Base-by-base conservation (phyloP, 2,888 invertebrate species). In the Pterostichus madidus region DNA sequence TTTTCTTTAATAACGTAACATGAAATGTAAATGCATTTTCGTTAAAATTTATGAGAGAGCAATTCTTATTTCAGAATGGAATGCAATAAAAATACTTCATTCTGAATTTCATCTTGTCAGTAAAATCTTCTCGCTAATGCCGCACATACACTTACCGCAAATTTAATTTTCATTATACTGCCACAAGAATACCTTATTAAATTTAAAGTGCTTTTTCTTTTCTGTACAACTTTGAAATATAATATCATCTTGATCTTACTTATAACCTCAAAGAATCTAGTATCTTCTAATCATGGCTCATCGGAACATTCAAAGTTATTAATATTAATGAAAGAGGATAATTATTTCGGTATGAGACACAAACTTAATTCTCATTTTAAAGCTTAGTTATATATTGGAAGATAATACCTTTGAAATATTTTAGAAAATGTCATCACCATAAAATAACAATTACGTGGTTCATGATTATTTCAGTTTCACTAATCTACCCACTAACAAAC, bases 21-120 rank as follows among this genome's bases (percentile, higher is more conserved):
- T 52, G 13, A 13, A 52, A 6, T 39, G 39, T 7, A 61, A 61
- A 61, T 61, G 13, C 32, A n/a, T 61, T 68, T 13, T 13, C 68
- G 5, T 68, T 44, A 13, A 44, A 44, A 68, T 68, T 68, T 68
- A 71, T 13, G 44, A 15, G 2, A 13, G 13, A 44, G 46, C 44
- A 71, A 44, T 68, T 71, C 44, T 71, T 17, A 56, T 56, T 56
- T 13, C 17, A 24, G 15, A 56, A 56, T 17, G 68, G 39, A 71
- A 71, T 44, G 68, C 44, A 71, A 71, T 71, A 71, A 71, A 71
- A 71, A 71, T 71, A 39, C 68, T 44, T 44, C 17, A 44, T 71
- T 71, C 46, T 17, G 44, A 71, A 71, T 17, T 31, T 56, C 17
- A 31, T 64, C 13, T 35, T 17, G 46, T 71, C 44, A 10, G 68